Base-by-base conservation (phyloP, 2,888 invertebrate species). In the Cheilosia impressa region DNA sequence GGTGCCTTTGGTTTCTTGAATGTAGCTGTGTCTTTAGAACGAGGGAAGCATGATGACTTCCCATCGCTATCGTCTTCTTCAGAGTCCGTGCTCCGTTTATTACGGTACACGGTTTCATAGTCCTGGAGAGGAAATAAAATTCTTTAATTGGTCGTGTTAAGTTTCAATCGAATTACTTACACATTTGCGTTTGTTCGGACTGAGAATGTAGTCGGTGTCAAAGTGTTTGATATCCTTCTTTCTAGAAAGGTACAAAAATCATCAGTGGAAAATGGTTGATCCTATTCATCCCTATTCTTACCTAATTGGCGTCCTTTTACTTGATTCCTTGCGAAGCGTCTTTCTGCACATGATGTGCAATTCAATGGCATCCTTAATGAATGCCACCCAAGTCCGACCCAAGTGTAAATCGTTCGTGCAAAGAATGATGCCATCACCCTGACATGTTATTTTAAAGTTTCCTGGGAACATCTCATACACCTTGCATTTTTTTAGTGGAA, bases 401-500 rank as follows among this genome's bases (percentile, higher is more conserved):
- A 94, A 92, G 27, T 93, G 91, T 1, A 93, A 91, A 78, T 93
- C 93, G 53, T 93, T 93, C 15, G 94, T 93, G 88, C 94, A 94
- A 34, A 95, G 91, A 68, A 94, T 92, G 1, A 95, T 91, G 31
- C 93, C 93, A 88, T 94, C 94, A 38, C 93, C 93, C 82, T 94
- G 93, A 87, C 95, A 95, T 1, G 92, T 92, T 4, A 95, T 92
- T 89, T 94, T 94, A 87, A 95, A 94, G 85, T 94, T 93, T 1
- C 94, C 94, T 0, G 92, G 92, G 69, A 92, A 88, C 87, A 95
- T 93, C 78, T 95, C 93, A 47, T 93, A 93, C 1, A 96, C 93
- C 87, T 93, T 93, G 90, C 96, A 96, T 90, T 96, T 96, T 78
- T 94, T 94, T 7, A 96, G 91, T 0, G 96, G 96, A 73, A 96